A percentile compares a stretch with the other conserved stretches of the same genome.
Evolutionary conservation across 2,888 invertebrate genomes (phyloP).

Genomic region (Nomada fabriciana): DNA sequence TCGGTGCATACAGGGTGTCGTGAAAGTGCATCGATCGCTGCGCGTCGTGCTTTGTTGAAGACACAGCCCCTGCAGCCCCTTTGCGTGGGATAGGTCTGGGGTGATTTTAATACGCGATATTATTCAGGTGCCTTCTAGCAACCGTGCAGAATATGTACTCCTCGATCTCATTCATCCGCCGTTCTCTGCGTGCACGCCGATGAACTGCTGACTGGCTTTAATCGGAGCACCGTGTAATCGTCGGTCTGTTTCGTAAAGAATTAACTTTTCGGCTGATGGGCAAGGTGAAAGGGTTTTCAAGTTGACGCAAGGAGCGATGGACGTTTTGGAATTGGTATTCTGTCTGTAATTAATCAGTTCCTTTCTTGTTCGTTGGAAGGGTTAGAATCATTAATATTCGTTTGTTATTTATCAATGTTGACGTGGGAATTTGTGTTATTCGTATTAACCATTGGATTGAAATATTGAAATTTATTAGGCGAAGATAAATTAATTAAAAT

Average conservation of each 20-base stretch:
- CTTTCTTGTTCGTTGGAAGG: no score
- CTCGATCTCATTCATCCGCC: constrained; percentile 25
- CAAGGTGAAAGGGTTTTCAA: no score
- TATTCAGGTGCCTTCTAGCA: constrained; percentile 44
- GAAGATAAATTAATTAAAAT: no score
- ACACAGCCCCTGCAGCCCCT: not conserved
- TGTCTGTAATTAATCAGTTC: no score
- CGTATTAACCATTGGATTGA: no score
- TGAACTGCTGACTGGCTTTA: constrained; percentile 22
- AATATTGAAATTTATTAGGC: no score
- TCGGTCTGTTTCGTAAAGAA: not conserved
- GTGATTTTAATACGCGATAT: constrained; percentile 59
- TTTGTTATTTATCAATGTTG: no score
- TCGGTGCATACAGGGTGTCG: constrained; percentile 59
- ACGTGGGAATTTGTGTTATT: no score
- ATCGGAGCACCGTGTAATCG: constrained; percentile 9
- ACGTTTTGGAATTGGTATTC: no score
- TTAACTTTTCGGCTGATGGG: not conserved
- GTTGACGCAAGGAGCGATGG: no score
- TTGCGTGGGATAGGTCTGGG: constrained; percentile 43
- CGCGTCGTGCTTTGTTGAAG: not conserved
- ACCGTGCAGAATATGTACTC: not conserved
- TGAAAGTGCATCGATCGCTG: constrained; percentile 60
- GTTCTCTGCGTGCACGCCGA: not conserved
- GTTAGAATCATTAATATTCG: no score